phyloP scores from a whole-genome alignment of 1,140 invertebrate genomes.

The Tribolium castaneum region DNA sequence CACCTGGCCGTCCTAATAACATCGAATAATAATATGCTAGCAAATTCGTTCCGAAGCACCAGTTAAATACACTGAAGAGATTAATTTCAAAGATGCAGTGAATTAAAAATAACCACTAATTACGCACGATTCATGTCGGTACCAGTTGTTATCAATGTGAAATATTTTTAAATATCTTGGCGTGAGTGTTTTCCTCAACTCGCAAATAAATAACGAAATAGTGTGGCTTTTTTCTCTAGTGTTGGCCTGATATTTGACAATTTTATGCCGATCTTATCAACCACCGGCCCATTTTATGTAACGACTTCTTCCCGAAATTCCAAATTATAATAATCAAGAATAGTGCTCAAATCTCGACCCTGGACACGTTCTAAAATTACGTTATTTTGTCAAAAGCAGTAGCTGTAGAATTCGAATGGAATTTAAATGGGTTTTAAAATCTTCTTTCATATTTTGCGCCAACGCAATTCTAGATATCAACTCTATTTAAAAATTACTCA shows the following conservation, averaged over 20 bases:
- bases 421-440: conserved; percentile 25
- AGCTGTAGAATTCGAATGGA: conserved; percentile 25
- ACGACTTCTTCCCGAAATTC: background rate
- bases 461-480: background rate
- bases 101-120: background rate
- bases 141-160: conserved; percentile 10
- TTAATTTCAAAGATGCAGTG: background rate
- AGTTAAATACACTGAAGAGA: background rate
- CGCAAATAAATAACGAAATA: background rate
- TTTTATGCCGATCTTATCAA: conserved; percentile 20
- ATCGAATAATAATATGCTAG: background rate
- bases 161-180: conserved; percentile 35
- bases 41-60: background rate
- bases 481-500: background rate
- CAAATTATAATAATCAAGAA: background rate
- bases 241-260: background rate
- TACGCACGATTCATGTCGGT: conserved; percentile 9
- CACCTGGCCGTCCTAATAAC: conserved; percentile 5
- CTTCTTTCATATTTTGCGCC: conserved; percentile 4
- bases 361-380: background rate
- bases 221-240: background rate
- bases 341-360: background rate
- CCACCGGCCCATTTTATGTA: background rate
- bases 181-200: background rate
- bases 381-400: conserved; percentile 3